Evolutionary conservation across 2,888 invertebrate genomes (phyloP).

Genomic region (Plemyria rubiginata): DNA sequence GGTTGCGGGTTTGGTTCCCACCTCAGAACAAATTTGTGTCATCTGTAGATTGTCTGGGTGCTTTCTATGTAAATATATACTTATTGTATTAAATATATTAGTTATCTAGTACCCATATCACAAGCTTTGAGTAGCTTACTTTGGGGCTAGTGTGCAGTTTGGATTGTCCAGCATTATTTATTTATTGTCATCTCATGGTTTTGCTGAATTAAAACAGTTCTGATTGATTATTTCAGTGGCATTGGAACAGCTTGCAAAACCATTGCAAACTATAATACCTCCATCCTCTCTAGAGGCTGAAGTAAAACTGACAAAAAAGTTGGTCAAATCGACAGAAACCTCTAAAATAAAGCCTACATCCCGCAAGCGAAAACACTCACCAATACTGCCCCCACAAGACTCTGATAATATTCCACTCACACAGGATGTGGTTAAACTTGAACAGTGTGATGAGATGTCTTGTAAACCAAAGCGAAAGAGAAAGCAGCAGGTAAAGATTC

Average conservation of each 20-base stretch:
- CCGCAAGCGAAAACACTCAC: conserved; percentile 5
- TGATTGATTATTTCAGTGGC: conserved; percentile 24
- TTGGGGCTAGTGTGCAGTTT: too few species aligned
- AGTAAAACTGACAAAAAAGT: neutral
- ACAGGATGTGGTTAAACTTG: neutral
- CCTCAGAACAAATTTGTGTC: too few species aligned
- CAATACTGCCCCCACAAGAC: neutral
- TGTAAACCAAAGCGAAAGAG: neutral
- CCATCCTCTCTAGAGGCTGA: neutral
- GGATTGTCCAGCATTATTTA: too few species aligned
- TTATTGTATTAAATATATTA: too few species aligned
- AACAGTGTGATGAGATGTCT: neutral
- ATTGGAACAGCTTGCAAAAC: conserved; percentile 14
- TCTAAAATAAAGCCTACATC: neutral
- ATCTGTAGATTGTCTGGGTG: too few species aligned
- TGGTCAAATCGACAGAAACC: neutral
- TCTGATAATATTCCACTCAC: neutral
- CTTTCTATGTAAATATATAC: too few species aligned
- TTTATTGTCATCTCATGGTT: too few species aligned
- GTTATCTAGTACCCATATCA: too few species aligned
- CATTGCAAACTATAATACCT: neutral
- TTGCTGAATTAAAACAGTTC: too few species aligned
- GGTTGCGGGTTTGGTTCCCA: too few species aligned
- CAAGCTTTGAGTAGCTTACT: too few species aligned
- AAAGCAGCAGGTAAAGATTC: neutral